Percentiles rank a stretch among this genome's conserved stretches.
Conservation (phyloP, 2,797 vertebrate species). For the Notolabrus celidotus region DNA sequence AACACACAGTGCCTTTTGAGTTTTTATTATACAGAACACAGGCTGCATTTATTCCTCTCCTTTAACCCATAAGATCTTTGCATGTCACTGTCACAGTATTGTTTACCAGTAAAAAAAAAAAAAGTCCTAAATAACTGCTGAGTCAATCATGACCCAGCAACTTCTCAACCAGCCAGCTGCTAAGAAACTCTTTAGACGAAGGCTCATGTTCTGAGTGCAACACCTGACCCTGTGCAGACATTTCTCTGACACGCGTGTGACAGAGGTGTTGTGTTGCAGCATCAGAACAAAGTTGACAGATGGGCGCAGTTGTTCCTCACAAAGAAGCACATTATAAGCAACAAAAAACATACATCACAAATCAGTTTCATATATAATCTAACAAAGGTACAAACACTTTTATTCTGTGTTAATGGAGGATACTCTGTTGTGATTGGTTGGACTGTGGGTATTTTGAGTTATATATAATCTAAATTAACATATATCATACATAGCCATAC, state of each 20-base stretch:
- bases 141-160: slow-evolving; percentile 3
- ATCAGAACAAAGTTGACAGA: slow-evolving; percentile 61
- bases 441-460: too few species aligned
- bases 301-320: slow-evolving; percentile 46
- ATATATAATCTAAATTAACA: too few species aligned
- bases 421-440: too few species aligned
- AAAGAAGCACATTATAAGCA: slow-evolving; percentile 25
- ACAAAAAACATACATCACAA: slow-evolving; percentile 19
- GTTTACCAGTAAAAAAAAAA: slow-evolving; percentile 2
- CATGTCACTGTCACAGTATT: not conserved
- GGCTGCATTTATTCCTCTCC: slow-evolving; percentile 1
- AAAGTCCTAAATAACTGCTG: not conserved
- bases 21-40: slow-evolving; percentile 29
- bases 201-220: not conserved
- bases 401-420: too few species aligned
- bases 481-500: too few species aligned
- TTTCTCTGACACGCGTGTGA: slow-evolving; percentile 20
- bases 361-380: slow-evolving; percentile 11
- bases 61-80: not conserved
- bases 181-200: slow-evolving; percentile 25
- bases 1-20: slow-evolving; percentile 14
- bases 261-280: slow-evolving; percentile 57
- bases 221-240: slow-evolving; percentile 17
- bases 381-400: too few species aligned
- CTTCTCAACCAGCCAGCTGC: slow-evolving; percentile 5